These are phyloP conservation scores for Varroa destructor DNA, from an alignment of 1,140 invertebrate species.

Conservation along the genomic window DNA sequence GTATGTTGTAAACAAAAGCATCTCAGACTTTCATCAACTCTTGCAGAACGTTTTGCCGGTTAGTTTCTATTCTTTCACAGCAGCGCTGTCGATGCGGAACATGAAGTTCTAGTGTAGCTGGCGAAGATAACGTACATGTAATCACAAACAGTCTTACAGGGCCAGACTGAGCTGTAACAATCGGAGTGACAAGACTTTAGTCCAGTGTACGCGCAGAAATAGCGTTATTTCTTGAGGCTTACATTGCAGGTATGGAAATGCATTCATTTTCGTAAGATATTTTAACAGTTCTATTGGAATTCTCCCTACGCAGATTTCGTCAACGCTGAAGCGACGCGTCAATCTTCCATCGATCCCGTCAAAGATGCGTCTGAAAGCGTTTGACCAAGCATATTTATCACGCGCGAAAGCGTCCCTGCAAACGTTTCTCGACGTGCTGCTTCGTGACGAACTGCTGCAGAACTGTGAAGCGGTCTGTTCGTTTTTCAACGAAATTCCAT, in stretches of 20 bases:
- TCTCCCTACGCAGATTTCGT: neutral
- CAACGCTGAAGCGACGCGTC: constrained; percentile 22
- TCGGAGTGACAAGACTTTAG: too few species aligned
- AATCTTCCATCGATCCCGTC: constrained; percentile 44
- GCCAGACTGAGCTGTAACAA: too few species aligned
- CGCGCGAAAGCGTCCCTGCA: constrained; percentile 67
- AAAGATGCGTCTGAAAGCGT: constrained; percentile 61
- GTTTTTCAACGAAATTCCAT: constrained; percentile 50
- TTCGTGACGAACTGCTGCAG: constrained; percentile 59
- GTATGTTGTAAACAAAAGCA: constrained; percentile 66
- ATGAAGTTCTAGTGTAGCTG: neutral
- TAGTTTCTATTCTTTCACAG: constrained; percentile 31
- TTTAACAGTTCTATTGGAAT: constrained; percentile 37
- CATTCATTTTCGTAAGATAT: constrained; percentile 21
- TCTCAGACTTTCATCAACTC: constrained; percentile 67
- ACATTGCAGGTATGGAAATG: too few species aligned
- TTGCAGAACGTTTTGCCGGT: constrained; percentile 59
- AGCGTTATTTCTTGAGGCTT: too few species aligned
- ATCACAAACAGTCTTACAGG: too few species aligned
- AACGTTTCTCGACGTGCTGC: constrained; percentile 45
- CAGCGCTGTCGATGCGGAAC: constrained; percentile 7
- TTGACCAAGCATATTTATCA: constrained; percentile 59
- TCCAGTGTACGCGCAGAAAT: too few species aligned
- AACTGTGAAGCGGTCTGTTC: constrained; percentile 74
- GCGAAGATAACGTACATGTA: too few species aligned